phyloP scores from a whole-genome alignment of 2,888 invertebrate species.

The Aphodius granarius region DNA sequence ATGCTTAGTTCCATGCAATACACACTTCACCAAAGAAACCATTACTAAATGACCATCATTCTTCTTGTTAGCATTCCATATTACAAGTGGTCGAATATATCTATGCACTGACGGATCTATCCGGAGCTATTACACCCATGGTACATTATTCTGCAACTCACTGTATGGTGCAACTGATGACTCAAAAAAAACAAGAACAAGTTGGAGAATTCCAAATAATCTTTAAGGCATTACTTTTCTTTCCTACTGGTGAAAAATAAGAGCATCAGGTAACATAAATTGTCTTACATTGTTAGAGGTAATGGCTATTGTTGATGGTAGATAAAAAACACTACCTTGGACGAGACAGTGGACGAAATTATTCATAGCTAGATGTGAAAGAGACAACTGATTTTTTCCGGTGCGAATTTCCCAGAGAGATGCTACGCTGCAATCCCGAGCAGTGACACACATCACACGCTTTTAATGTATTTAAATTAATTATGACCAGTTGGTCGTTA shows the following conservation, averaged over 20 bases:
- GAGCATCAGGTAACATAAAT: background rate
- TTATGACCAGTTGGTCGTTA: conserved; percentile 9
- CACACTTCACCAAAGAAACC: no score
- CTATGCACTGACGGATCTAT: no score
- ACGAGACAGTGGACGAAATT: background rate
- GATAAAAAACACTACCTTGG: background rate
- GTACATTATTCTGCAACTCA: no score
- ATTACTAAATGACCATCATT: no score
- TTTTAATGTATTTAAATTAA: conserved; percentile 13
- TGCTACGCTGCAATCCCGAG: background rate
- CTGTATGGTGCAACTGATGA: no score
- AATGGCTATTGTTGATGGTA: background rate
- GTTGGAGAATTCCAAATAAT: no score
- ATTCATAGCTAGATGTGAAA: background rate
- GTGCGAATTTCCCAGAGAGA: background rate
- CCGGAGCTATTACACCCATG: no score
- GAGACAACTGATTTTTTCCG: background rate
- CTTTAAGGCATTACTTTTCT: no score
- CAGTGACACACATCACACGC: background rate
- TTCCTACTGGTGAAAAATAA: background rate
- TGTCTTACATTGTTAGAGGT: background rate
- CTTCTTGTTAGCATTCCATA: no score
- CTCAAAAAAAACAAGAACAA: no score
- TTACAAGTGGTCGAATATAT: no score
- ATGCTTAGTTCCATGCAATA: background rate